Evolutionary conservation across 92 coral and sea anemone genomes (phyloP).

Genomic region (Phenganax marumi): DNA sequence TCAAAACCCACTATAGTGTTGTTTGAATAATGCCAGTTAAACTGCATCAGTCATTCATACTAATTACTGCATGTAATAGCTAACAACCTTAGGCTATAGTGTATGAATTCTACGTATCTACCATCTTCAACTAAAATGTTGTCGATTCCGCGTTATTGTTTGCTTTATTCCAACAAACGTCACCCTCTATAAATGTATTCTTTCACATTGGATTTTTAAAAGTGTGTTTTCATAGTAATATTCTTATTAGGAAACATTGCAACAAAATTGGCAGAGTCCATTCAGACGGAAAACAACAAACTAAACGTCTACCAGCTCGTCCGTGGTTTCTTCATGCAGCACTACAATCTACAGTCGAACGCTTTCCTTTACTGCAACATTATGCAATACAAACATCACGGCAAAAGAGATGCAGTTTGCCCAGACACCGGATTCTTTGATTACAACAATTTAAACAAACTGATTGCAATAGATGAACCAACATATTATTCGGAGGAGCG

Average conservation of each 20-base stretch:
- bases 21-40: too few species aligned
- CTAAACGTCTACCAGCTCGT: slow-evolving; percentile 53
- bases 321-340: slow-evolving; percentile 60
- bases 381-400: slow-evolving; percentile 54
- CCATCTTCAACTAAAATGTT: too few species aligned
- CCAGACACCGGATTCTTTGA: slow-evolving; percentile 46
- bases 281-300: slow-evolving; percentile 42
- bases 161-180: too few species aligned
- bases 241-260: slow-evolving; percentile 37
- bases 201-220: too few species aligned
- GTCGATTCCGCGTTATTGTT: too few species aligned
- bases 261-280: slow-evolving; percentile 25
- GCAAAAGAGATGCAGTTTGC: slow-evolving; percentile 34
- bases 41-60: too few species aligned
- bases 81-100: too few species aligned
- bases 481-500: slow-evolving; percentile 37
- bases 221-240: too few species aligned
- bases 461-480: slow-evolving; percentile 32
- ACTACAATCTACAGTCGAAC: slow-evolving; percentile 59
- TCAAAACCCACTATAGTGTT: too few species aligned
- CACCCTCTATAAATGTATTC: too few species aligned
- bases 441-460: slow-evolving; percentile 1
- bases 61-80: too few species aligned
- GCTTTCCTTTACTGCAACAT: slow-evolving; percentile 55
- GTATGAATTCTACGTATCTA: too few species aligned